Evolutionary conservation across 2,797 vertebrate genomes (phyloP).

Genomic region (Enteromius anoplus): DNA sequence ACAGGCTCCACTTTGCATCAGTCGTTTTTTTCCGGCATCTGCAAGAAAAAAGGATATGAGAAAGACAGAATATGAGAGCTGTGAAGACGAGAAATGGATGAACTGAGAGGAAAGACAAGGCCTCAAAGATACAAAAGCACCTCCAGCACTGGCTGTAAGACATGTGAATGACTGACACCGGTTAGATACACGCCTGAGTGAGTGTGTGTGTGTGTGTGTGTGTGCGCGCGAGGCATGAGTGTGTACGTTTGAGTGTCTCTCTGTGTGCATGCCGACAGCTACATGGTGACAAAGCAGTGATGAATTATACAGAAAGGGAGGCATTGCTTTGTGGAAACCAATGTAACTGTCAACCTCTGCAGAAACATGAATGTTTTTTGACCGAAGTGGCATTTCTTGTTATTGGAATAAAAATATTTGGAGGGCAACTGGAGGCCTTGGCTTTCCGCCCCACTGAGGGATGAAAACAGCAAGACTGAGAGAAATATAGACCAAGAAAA

Average conservation of each 20-base stretch:
- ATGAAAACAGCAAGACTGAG: conserved; percentile 27
- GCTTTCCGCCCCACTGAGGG: conserved; percentile 37
- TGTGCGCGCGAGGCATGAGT: not conserved
- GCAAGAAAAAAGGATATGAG: conserved; percentile 41
- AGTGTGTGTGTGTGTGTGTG: conserved; percentile 26
- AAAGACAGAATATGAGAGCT: conserved; percentile 15
- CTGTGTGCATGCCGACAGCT: conserved; percentile 47
- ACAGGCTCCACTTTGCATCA: conserved; percentile 60
- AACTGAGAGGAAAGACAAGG: conserved; percentile 46
- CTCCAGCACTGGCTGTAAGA: conserved; percentile 54
- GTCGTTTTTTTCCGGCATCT: conserved; percentile 42
- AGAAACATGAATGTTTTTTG: conserved; percentile 61
- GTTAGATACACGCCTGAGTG: conserved; percentile 44
- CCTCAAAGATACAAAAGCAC: conserved; percentile 59
- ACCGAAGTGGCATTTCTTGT: conserved; percentile 62
- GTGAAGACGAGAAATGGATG: conserved; percentile 43
- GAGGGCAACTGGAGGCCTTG: conserved; percentile 48
- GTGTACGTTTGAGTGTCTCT: conserved; percentile 10
- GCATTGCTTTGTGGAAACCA: conserved; percentile 62
- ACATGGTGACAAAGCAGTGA: conserved; percentile 60
- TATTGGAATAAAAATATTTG: conserved; percentile 60
- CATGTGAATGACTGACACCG: conserved; percentile 57
- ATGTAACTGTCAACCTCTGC: conserved; percentile 61
- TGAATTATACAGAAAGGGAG: conserved; percentile 63
- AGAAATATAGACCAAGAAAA: conserved; percentile 7